Evolutionary conservation across 2,888 invertebrate species (phyloP).

Genomic region (Conomelus anceps): DNA sequence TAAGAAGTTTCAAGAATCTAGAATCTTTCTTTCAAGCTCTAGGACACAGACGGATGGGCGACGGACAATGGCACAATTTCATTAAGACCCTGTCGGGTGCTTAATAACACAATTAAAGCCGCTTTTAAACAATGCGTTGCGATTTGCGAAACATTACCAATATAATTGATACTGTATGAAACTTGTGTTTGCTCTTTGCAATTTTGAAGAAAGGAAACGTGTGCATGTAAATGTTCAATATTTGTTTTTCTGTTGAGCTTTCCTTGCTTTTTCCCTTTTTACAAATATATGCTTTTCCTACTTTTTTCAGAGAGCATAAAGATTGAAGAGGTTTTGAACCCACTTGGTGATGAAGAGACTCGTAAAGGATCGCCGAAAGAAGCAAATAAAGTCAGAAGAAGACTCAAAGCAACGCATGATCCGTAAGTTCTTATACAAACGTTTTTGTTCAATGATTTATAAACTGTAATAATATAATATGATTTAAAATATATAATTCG

Average conservation of each 20-base stretch:
- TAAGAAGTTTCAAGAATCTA: too few relatives aligned
- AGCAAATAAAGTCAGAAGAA: neutral
- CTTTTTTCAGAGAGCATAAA: constrained; percentile 13
- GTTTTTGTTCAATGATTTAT: neutral
- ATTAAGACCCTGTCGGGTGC: too few relatives aligned
- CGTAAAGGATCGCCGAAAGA: constrained; percentile 6
- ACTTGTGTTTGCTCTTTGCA: too few relatives aligned
- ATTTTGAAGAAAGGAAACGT: too few relatives aligned
- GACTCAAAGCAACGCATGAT: neutral
- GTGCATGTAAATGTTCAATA: neutral
- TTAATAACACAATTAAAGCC: too few relatives aligned
- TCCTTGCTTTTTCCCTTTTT: neutral
- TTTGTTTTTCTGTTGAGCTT: neutral
- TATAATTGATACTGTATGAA: too few relatives aligned
- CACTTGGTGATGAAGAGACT: neutral
- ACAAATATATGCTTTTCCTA: neutral
- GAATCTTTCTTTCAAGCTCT: too few relatives aligned
- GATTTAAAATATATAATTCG: too few relatives aligned
- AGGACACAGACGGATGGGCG: too few relatives aligned
- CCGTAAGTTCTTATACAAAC: neutral
- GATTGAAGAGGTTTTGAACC: constrained; percentile 5
- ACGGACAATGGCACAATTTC: too few relatives aligned
- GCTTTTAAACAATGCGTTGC: too few relatives aligned
- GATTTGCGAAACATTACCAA: too few relatives aligned
- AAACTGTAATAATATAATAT: neutral